Percentiles rank a stretch among this genome's conserved stretches.
These are phyloP conservation scores for Erpornis zantholeuca DNA, from an alignment of 2,113 vertebrate species.

Conservation along the genomic window DNA sequence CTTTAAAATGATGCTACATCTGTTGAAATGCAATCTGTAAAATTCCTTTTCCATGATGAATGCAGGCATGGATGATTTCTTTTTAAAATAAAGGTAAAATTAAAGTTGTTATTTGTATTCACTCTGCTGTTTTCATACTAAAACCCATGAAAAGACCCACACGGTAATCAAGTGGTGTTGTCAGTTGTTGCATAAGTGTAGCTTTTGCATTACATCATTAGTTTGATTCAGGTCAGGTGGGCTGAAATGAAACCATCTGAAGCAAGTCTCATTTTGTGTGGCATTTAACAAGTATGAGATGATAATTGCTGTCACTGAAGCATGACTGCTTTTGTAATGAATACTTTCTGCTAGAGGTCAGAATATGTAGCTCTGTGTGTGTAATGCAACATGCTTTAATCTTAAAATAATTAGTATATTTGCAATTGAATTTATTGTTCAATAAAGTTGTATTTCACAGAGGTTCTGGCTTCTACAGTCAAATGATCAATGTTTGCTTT, in stretches of 20 bases:
- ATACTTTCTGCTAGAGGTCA: background rate
- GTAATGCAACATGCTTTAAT: background rate
- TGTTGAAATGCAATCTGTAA: background rate
- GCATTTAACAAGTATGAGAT: background rate
- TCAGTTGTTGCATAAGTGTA: background rate
- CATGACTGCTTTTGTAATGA: slow-evolving; percentile 20
- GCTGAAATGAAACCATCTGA: background rate
- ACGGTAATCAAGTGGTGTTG: background rate
- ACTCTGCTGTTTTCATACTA: background rate
- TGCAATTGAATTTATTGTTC: slow-evolving; percentile 16
- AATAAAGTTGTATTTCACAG: background rate
- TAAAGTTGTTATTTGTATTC: background rate
- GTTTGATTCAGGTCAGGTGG: background rate
- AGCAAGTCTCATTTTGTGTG: background rate
- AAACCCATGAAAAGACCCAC: background rate
- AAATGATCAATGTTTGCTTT: background rate
- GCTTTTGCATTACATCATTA: background rate
- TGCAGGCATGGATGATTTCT: background rate
- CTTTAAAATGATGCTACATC: background rate
- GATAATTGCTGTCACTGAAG: slow-evolving; percentile 16
- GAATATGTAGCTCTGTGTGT: background rate
- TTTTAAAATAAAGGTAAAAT: background rate
- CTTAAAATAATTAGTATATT: slow-evolving; percentile 23
- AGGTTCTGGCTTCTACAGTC: background rate
- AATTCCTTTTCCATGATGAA: background rate